These are phyloP conservation scores for Meteorus cinctellus DNA, from an alignment of 2,888 invertebrate genomes.

Conservation along the genomic window DNA sequence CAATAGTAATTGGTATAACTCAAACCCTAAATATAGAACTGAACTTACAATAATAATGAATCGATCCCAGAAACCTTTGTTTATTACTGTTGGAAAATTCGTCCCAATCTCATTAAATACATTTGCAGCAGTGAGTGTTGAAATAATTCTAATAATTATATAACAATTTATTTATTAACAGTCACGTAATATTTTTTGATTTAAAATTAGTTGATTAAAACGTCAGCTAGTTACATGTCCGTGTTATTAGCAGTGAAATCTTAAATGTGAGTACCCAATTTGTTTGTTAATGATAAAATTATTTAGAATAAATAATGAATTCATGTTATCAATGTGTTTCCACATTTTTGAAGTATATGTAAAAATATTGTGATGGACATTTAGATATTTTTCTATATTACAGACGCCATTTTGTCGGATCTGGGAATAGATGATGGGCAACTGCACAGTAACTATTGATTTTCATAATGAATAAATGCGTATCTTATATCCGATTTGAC, in stretches of 20 bases:
- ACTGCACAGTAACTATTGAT: too few species aligned
- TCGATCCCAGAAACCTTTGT: slow-evolving; percentile 38
- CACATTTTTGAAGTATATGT: not conserved
- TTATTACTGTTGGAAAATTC: slow-evolving; percentile 42
- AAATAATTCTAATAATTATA: not conserved
- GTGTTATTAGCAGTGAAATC: not conserved
- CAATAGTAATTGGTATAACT: slow-evolving; percentile 41
- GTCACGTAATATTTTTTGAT: not conserved
- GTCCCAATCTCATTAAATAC: slow-evolving; percentile 32
- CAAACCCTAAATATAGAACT: slow-evolving; percentile 16
- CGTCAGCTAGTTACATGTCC: not conserved
- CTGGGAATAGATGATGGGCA: too few species aligned
- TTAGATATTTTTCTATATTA: too few species aligned
- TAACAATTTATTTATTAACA: not conserved
- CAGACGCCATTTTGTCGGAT: too few species aligned
- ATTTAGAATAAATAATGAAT: not conserved
- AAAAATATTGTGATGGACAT: too few species aligned
- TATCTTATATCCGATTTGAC: too few species aligned
- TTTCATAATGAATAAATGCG: too few species aligned
- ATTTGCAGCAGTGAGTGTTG: slow-evolving; percentile 36
- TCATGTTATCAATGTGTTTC: not conserved
- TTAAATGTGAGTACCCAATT: not conserved
- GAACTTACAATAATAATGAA: slow-evolving; percentile 37
- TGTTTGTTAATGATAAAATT: too few species aligned
- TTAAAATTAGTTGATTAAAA: not conserved